Conservation (phyloP, 2,888 invertebrate genomes). For the Marronus borbonicus region DNA sequence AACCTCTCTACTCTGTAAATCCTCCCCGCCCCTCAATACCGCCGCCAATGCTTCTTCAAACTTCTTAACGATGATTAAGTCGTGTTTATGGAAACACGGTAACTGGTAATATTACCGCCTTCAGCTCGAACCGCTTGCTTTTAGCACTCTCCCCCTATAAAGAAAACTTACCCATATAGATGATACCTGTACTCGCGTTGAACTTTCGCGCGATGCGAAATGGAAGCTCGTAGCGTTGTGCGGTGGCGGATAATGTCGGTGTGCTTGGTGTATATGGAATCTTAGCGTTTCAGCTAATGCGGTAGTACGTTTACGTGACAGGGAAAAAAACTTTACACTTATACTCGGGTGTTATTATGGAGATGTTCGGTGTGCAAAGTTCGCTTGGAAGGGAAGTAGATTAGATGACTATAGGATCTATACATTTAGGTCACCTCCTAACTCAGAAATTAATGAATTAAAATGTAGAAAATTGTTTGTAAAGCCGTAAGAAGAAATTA, state of each 20-base stretch:
- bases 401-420: no score
- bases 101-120: conserved; percentile 21
- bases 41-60: background rate
- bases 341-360: background rate
- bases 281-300: conserved; percentile 29
- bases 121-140: background rate
- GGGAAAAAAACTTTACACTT: conserved; percentile 20
- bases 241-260: no score
- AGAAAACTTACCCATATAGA: background rate
- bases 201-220: background rate
- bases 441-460: no score
- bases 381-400: background rate
- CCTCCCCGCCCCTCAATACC: background rate
- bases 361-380: background rate
- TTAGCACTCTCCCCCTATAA: background rate
- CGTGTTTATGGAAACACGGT: conserved; percentile 31
- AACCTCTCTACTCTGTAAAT: background rate
- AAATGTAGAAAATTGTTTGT: no score
- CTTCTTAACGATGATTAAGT: conserved; percentile 33
- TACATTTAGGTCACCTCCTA: no score
- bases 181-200: background rate
- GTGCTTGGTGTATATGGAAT: background rate
- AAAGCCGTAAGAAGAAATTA: no score
- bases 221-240: no score
- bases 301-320: background rate